Evolutionary conservation across 2,113 vertebrate species (phyloP).

Genomic region (Tylochromis polylepis): DNA sequence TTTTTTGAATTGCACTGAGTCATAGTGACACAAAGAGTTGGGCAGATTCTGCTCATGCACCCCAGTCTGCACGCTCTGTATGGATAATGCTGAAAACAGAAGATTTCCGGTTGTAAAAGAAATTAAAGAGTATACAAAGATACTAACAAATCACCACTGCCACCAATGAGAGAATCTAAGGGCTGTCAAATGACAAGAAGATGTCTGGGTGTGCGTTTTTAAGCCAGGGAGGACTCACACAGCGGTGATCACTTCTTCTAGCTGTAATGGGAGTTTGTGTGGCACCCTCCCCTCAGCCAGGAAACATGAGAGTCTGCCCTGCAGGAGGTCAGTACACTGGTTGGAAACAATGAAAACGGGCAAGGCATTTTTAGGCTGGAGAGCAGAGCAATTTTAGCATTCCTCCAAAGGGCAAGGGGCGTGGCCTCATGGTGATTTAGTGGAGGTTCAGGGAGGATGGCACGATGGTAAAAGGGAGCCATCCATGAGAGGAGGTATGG

Average conservation of each 20-base stretch:
- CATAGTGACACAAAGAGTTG: conserved; percentile 26
- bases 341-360: background rate
- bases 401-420: background rate
- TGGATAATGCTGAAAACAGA: conserved; percentile 10
- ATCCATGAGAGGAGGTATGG: background rate
- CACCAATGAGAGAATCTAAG: conserved; percentile 2
- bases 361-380: background rate
- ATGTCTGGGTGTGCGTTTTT: conserved; percentile 11
- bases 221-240: conserved; percentile 6
- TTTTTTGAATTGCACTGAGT: conserved; percentile 32
- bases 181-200: conserved; percentile 26
- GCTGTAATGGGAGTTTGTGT: conserved; percentile 6
- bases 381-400: background rate
- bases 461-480: background rate
- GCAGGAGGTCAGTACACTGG: background rate
- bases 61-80: background rate
- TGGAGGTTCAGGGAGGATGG: background rate
- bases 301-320: background rate
- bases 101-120: conserved; percentile 27
- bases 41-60: conserved; percentile 10
- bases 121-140: conserved; percentile 6
- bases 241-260: conserved; percentile 2
- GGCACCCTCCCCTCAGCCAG: background rate
- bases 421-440: background rate
- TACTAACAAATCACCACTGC: conserved; percentile 1